These are phyloP conservation scores for Glossophaga mutica DNA, from an alignment of 2,797 vertebrate species.

Conservation along the genomic window DNA sequence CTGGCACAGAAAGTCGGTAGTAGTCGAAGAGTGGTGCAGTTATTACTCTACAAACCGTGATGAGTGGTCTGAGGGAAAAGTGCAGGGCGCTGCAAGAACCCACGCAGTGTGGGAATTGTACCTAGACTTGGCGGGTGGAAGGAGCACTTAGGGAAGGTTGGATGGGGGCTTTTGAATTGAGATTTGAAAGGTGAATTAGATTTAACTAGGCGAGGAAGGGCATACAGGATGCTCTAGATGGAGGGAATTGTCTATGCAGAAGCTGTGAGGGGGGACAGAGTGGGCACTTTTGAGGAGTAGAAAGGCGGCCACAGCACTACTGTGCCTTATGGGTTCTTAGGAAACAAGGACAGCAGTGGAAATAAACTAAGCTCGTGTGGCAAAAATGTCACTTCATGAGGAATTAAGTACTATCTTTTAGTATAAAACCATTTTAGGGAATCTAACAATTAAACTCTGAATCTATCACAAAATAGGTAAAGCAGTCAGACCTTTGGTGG, in stretches of 20 bases:
- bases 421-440: accelerated
- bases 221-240: neutral
- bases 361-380: neutral
- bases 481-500: neutral
- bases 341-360: neutral
- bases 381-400: neutral
- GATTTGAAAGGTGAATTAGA: neutral
- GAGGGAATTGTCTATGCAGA: neutral
- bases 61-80: neutral
- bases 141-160: neutral
- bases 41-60: neutral
- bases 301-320: no score
- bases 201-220: neutral
- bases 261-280: neutral
- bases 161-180: neutral
- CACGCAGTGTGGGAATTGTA: neutral
- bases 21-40: neutral
- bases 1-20: neutral
- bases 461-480: neutral
- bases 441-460: neutral
- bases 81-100: neutral
- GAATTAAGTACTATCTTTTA: neutral
- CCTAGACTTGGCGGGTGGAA: neutral
- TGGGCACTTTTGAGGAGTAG: neutral
- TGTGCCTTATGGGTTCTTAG: no score